phyloP scores from a whole-genome alignment of 2,797 vertebrate species.

The Melanotaenia nigrans region DNA sequence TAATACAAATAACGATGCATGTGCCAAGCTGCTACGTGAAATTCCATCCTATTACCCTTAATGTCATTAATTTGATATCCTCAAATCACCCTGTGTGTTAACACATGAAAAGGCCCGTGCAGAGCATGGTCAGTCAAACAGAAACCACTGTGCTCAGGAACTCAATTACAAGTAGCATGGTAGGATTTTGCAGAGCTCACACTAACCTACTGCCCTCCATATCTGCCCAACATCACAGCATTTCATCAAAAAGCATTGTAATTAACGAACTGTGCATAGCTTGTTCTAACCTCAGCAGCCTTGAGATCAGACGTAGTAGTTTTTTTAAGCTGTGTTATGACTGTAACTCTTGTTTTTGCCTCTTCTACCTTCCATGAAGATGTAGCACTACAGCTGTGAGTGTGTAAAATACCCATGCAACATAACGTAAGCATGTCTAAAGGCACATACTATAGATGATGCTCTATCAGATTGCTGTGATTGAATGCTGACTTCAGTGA shows the following conservation, averaged over 20 bases:
- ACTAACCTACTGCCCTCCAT: slow-evolving; percentile 30
- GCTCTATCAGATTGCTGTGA: background rate
- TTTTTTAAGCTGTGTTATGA: slow-evolving; percentile 36
- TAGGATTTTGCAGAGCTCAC: background rate
- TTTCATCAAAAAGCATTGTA: slow-evolving; percentile 27
- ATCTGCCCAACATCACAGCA: slow-evolving; percentile 10
- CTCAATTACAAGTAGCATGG: background rate
- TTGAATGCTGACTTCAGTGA: background rate
- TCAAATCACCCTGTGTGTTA: background rate
- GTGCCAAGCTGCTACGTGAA: background rate
- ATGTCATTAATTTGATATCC: background rate
- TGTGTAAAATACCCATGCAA: slow-evolving; percentile 12
- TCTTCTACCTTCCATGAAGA: slow-evolving; percentile 6
- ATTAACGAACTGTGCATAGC: slow-evolving; percentile 21
- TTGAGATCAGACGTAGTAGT: slow-evolving; percentile 4
- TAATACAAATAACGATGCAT: background rate
- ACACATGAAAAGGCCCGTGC: background rate
- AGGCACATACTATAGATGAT: background rate
- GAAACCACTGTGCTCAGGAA: background rate
- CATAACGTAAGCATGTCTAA: background rate
- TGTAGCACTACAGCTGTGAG: background rate
- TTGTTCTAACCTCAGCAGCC: slow-evolving; percentile 24
- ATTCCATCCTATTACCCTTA: background rate
- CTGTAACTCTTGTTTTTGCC: slow-evolving; percentile 28
- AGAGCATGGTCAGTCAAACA: background rate